These are phyloP conservation scores for Hololepta plana DNA, from an alignment of 2,888 invertebrate genomes.

Conservation along the genomic window DNA sequence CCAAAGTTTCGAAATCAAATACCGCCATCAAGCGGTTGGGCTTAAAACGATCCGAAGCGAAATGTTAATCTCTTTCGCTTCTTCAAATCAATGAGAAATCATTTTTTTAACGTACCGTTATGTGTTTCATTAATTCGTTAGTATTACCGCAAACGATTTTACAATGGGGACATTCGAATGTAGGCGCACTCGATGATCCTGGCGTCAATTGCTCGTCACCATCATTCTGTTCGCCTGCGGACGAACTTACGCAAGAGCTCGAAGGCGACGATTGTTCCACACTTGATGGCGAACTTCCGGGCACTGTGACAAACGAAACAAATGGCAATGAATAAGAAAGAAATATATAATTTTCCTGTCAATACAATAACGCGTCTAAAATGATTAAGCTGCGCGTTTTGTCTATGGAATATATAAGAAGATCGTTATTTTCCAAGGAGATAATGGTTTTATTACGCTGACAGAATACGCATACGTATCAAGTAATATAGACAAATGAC, in stretches of 20 bases:
- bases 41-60: too few relatives aligned
- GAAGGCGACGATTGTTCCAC: constrained; percentile 14
- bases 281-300: constrained; percentile 14
- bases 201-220: constrained; percentile 39
- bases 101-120: too few relatives aligned
- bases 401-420: background rate
- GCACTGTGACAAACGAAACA: constrained; percentile 10
- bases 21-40: too few relatives aligned
- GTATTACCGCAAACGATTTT: too few relatives aligned
- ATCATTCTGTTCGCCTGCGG: constrained; percentile 40
- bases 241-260: constrained; percentile 39
- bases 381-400: background rate
- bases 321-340: background rate
- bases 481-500: constrained; percentile 20
- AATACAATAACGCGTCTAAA: background rate
- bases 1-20: too few relatives aligned
- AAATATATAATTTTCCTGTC: too few relatives aligned
- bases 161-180: too few relatives aligned
- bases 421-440: constrained; percentile 1
- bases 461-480: constrained; percentile 10
- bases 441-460: background rate
- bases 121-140: too few relatives aligned
- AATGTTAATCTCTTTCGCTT: too few relatives aligned
- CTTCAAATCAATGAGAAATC: too few relatives aligned
- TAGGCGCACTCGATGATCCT: too few relatives aligned